A percentile compares a stretch with the other conserved stretches of the same genome.
Evolutionary conservation across 2,888 invertebrate genomes (phyloP).

Genomic region (Sphaerophoria rueppellii): DNA sequence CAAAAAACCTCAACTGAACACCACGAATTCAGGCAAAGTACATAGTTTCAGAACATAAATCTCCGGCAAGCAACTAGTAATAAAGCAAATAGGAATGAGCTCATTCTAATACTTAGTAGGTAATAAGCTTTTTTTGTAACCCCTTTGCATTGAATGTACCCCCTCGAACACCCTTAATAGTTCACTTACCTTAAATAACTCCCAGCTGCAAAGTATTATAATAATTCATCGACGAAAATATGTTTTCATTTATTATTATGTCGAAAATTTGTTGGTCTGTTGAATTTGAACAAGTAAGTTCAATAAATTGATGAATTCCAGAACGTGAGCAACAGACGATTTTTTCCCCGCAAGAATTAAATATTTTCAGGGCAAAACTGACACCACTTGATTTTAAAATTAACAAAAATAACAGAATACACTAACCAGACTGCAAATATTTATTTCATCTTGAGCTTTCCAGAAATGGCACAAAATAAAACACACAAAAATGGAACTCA

Average conservation of each 20-base stretch:
- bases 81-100: no score
- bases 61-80: no score
- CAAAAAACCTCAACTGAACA: no score
- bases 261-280: slow-evolving; percentile 14
- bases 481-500: background rate
- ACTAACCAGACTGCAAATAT: slow-evolving; percentile 17
- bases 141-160: no score
- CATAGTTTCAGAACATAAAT: no score
- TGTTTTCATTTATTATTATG: slow-evolving; percentile 28
- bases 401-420: slow-evolving; percentile 3
- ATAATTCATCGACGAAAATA: background rate
- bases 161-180: no score
- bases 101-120: no score
- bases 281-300: background rate
- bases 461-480: background rate
- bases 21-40: no score
- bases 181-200: slow-evolving; percentile 6
- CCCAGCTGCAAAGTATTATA: background rate
- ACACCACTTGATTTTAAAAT: slow-evolving; percentile 1
- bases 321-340: slow-evolving; percentile 12
- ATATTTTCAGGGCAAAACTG: slow-evolving; percentile 18
- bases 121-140: no score
- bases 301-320: slow-evolving; percentile 46
- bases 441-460: background rate
- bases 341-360: slow-evolving; percentile 10